Percentiles rank a stretch among this genome's conserved stretches.
Evolutionary conservation across 2,113 vertebrate species (phyloP).

Genomic region (Orthonyx spaldingii): DNA sequence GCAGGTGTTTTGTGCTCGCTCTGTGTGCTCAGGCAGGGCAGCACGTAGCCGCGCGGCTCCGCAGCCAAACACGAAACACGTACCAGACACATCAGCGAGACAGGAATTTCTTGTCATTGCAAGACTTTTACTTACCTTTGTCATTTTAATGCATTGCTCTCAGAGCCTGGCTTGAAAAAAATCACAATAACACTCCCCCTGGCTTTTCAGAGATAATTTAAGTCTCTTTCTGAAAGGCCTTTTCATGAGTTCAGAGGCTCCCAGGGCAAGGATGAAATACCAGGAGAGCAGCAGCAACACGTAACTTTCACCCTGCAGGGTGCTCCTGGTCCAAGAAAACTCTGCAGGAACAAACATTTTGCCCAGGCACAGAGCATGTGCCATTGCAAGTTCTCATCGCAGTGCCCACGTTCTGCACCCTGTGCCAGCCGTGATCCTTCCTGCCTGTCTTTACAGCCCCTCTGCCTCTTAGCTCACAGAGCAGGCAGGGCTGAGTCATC

Average conservation of each 20-base stretch:
- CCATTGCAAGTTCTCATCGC: background rate
- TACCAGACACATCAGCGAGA: conserved; percentile 42
- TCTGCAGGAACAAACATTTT: background rate
- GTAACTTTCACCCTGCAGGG: background rate
- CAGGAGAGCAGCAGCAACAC: background rate
- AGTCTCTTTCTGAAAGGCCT: conserved; percentile 20
- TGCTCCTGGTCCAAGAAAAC: background rate
- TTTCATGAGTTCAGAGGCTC: background rate
- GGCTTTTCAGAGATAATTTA: conserved; percentile 15
- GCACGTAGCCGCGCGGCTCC: background rate
- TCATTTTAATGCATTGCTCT: conserved; percentile 48
- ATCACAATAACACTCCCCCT: background rate
- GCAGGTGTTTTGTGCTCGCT: conserved; percentile 1
- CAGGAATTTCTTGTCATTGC: conserved; percentile 64
- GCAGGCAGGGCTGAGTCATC: conserved; percentile 23
- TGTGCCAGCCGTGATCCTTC: background rate
- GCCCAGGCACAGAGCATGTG: background rate
- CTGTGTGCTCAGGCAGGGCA: conserved; percentile 19
- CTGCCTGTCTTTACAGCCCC: background rate
- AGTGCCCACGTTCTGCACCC: background rate
- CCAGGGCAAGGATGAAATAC: background rate
- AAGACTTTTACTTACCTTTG: conserved; percentile 43
- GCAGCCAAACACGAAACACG: background rate
- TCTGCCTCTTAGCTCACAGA: background rate
- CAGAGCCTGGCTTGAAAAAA: background rate